phyloP scores from a whole-genome alignment of 2,113 vertebrate species.

The Tor tambroides region DNA sequence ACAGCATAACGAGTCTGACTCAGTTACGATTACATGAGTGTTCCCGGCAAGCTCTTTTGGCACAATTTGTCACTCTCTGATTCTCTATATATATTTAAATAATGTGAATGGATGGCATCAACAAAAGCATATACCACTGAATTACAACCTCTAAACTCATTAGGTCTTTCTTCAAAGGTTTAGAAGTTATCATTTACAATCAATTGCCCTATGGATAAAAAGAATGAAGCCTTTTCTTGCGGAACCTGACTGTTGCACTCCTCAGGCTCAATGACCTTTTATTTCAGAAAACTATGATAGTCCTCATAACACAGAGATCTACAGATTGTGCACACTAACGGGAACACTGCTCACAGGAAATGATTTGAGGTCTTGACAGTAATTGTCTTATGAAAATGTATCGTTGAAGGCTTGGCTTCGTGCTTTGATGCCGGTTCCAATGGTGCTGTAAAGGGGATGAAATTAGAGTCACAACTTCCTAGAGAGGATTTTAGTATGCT shows the following conservation, averaged over 20 bases:
- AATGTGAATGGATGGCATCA: neutral
- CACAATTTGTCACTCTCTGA: neutral
- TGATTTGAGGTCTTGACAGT: slow-evolving; percentile 7
- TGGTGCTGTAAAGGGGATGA: neutral
- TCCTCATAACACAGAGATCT: neutral
- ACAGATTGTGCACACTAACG: neutral
- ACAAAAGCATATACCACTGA: neutral
- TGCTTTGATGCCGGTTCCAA: neutral
- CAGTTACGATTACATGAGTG: neutral
- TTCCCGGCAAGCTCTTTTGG: neutral
- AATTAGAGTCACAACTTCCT: slow-evolving; percentile 12
- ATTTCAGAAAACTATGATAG: neutral
- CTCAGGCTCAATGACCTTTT: neutral
- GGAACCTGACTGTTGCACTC: neutral
- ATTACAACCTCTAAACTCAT: neutral
- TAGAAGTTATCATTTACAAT: neutral
- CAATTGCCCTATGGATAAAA: neutral
- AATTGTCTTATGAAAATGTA: slow-evolving; percentile 12
- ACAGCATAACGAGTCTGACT: neutral
- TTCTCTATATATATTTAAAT: neutral
- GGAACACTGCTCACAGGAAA: slow-evolving; percentile 7
- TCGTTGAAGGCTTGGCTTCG: neutral
- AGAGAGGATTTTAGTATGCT: neutral
- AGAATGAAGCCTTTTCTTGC: neutral
- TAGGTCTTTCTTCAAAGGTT: neutral